phyloP scores from a whole-genome alignment of 1,140 invertebrate species.

The Meteorus sp. region DNA sequence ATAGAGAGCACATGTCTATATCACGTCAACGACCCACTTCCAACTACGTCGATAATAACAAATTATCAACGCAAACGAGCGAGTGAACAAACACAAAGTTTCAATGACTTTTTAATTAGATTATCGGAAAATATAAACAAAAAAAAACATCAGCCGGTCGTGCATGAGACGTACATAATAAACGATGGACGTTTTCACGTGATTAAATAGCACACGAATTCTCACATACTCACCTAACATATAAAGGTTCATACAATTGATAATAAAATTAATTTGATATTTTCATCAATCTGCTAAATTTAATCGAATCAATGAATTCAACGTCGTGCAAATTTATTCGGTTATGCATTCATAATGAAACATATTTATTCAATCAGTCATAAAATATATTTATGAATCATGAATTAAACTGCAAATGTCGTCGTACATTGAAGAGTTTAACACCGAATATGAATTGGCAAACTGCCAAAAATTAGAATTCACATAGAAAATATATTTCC shows the following conservation, averaged over 20 bases:
- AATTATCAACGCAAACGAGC: constrained; percentile 7
- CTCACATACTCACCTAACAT: too few species aligned
- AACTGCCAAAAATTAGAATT: background rate
- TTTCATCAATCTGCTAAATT: constrained; percentile 4
- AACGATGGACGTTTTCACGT: too few species aligned
- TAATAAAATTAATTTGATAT: too few species aligned
- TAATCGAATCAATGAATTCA: background rate
- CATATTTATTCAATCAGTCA: background rate
- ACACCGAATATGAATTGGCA: background rate
- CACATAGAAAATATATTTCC: background rate
- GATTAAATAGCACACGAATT: too few species aligned
- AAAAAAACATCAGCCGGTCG: too few species aligned
- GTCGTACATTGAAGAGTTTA: background rate
- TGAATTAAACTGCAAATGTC: background rate
- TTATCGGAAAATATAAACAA: too few species aligned
- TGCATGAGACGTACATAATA: too few species aligned
- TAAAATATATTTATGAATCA: constrained; percentile 1
- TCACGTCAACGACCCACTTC: background rate
- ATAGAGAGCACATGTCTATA: too few species aligned
- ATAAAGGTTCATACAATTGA: too few species aligned
- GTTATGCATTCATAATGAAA: background rate
- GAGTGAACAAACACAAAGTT: constrained; percentile 16
- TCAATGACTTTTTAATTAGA: too few species aligned
- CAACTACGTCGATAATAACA: background rate
- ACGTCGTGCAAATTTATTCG: background rate